phyloP scores from a whole-genome alignment of 2,797 vertebrate species.

The Protosalanx chinensis region DNA sequence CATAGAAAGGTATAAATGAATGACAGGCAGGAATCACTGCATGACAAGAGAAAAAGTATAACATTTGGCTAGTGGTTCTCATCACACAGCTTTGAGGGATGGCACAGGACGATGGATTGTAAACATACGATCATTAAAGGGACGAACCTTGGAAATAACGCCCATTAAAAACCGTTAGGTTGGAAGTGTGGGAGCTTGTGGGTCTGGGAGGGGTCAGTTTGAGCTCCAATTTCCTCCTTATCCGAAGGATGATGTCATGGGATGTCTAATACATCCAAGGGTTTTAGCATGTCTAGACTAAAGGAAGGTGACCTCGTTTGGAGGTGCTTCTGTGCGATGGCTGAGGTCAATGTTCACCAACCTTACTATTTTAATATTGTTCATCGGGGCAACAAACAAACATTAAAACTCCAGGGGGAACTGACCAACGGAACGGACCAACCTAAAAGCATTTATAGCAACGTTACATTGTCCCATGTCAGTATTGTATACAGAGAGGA shows the following conservation, averaged over 20 bases:
- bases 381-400: too few species aligned
- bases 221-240: not conserved
- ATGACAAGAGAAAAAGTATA: constrained; percentile 49
- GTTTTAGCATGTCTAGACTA: not conserved
- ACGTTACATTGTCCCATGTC: not conserved
- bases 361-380: not conserved
- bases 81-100: not conserved
- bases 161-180: not conserved
- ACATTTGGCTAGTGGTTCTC: constrained; percentile 37
- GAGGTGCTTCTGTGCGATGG: not conserved
- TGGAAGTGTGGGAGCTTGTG: not conserved
- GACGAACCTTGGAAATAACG: not conserved
- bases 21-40: constrained; percentile 39
- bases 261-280: not conserved
- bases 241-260: too few species aligned
- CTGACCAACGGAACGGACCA: not conserved
- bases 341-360: not conserved
- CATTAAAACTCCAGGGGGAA: not conserved
- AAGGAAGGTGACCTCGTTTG: not conserved
- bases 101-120: not conserved
- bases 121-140: not conserved
- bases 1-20: constrained; percentile 38
- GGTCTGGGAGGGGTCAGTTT: not conserved
- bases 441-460: not conserved
- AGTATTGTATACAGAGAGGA: not conserved